These are phyloP conservation scores for Mirounga angustirostris DNA, from an alignment of 2,113 vertebrate species.

Conservation along the genomic window DNA sequence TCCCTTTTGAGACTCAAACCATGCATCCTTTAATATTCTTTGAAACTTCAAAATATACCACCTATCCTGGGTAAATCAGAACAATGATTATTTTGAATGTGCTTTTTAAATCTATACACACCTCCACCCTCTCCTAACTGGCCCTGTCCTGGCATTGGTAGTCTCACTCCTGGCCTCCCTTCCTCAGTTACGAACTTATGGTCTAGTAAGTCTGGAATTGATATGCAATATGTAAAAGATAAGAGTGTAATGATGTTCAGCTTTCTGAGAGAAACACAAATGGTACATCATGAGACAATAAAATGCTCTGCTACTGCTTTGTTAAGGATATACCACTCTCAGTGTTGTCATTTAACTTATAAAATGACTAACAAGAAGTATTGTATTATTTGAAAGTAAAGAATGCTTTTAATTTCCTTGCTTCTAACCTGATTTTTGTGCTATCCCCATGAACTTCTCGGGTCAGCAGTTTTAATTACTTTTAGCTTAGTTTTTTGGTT, in stretches of 20 bases:
- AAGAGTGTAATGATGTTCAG: background rate
- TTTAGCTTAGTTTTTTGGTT: background rate
- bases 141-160: background rate
- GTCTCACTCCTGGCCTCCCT: background rate
- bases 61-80: background rate
- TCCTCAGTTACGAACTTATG: background rate
- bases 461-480: background rate
- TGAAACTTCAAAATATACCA: background rate
- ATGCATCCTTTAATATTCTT: background rate
- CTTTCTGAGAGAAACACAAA: background rate
- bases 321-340: background rate
- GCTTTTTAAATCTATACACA: background rate
- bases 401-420: background rate
- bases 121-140: background rate
- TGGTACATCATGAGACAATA: background rate
- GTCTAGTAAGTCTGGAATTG: background rate
- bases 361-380: background rate
- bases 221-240: background rate
- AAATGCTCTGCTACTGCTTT: background rate
- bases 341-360: background rate
- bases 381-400: background rate
- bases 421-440: background rate
- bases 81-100: background rate
- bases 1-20: conserved; percentile 18
- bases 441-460: background rate